Base-by-base conservation (phyloP, 2,113 vertebrate species). In the Ptychochromis oligacanthus region DNA sequence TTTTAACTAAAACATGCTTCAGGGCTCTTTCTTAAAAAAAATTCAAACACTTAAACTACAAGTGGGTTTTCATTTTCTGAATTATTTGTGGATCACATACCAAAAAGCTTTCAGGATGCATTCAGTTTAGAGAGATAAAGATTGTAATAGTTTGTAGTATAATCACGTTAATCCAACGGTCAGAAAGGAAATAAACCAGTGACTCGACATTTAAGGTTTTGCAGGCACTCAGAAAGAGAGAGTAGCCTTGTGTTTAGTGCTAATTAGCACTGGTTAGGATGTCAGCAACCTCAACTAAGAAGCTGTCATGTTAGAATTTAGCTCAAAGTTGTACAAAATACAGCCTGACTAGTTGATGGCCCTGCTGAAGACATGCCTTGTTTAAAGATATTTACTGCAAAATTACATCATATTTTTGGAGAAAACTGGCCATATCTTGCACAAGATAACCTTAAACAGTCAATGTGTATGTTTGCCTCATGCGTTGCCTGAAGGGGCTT, bases 1-100 rank as follows among this genome's bases (percentile, higher is more conserved):
- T 91, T 89, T 90, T 70, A 88, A 88, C 83, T 87, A 40, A 85
- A 92, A 89, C 55, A 76, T 61, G 93, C 92, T 91, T 28, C 59
- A 13, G 89, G 93, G 82, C 84, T 91, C 67, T 89, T 88, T 90
- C 88, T 86, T 92, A 82, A 34, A 77, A 72, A 36, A 84, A 77
- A 64, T 36, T 20, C 26, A 61, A 88, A 79, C 72, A 78, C 82
- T 88, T 81, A 79, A 83, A 90, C 62, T 80, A 43, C 58, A 79
- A 88, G 70, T 54, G 61, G 57, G 31, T 20, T 74, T 85, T 80
- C 60, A 74, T 84, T 87, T 91, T 82, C 61, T 7, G 2, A 75
- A 89, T 84, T 82, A 77, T 80, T 77, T 81, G 70, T 58, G 22
- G 46, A 67, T 77, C 31, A 11, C 24, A 46, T 62, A 58, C 24